Conservation (phyloP, 1,140 invertebrate genomes). For the Tyrophagus putrescentiae region DNA sequence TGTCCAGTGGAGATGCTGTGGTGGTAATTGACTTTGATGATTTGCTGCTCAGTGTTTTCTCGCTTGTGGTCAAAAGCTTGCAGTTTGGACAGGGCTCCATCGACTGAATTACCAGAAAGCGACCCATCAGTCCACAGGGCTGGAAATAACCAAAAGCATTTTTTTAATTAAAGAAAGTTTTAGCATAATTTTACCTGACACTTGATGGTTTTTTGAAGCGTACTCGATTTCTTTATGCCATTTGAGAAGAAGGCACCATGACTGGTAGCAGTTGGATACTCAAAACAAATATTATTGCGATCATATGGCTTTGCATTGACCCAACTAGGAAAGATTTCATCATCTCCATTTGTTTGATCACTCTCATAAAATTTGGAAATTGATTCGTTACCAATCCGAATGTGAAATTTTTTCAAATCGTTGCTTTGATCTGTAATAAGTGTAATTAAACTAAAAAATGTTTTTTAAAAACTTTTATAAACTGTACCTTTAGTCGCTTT, state of each 20-base stretch:
- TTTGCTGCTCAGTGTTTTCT: not conserved
- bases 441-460: not conserved
- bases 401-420: not conserved
- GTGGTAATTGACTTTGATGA: not conserved
- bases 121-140: slow-evolving; percentile 7
- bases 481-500: not conserved
- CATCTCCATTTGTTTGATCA: not conserved
- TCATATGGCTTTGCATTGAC: not conserved
- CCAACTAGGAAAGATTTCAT: not conserved
- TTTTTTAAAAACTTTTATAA: too few relatives aligned
- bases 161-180: not conserved
- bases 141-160: not conserved
- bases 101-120: not conserved
- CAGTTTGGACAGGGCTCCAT: too few relatives aligned
- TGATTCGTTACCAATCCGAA: slow-evolving; percentile 7
- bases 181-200: slow-evolving; percentile 2
- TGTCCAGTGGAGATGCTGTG: not conserved
- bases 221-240: not conserved
- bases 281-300: not conserved
- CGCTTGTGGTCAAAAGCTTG: too few relatives aligned
- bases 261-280: not conserved
- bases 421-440: not conserved
- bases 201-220: not conserved
- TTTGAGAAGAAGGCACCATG: not conserved
- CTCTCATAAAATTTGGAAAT: slow-evolving; percentile 3